Evolutionary conservation across 1,140 invertebrate genomes (phyloP).

Genomic region (Drosophila parvula): DNA sequence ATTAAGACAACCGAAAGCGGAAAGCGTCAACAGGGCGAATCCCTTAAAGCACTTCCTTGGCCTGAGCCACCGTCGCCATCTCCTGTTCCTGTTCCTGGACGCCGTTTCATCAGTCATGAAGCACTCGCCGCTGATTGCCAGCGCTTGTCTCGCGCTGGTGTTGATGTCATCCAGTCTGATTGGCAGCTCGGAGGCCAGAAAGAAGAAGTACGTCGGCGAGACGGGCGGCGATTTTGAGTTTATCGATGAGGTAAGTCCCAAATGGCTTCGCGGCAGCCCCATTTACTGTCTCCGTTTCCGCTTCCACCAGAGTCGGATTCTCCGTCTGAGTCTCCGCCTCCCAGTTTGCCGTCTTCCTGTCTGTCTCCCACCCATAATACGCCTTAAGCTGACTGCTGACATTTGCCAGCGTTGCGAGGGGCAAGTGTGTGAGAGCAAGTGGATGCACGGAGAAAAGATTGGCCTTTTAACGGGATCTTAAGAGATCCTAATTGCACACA

Average conservation of each 20-base stretch:
- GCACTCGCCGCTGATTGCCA: conserved; percentile 76
- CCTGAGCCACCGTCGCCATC: not conserved
- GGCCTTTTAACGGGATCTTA: not conserved
- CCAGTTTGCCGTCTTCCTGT: conserved; percentile 49
- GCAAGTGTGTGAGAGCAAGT: conserved; percentile 9
- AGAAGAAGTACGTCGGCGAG: conserved; percentile 83
- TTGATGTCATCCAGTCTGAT: conserved; percentile 81
- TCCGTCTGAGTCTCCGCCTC: conserved; percentile 32
- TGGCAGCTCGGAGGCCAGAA: conserved; percentile 75
- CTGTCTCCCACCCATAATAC: conserved; percentile 63
- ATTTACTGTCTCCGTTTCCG: conserved; percentile 32
- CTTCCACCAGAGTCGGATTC: conserved; percentile 14
- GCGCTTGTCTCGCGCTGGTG: conserved; percentile 76
- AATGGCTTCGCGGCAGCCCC: conserved; percentile 54
- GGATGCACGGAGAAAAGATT: conserved; percentile 3
- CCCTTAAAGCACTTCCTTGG: conserved; percentile 40
- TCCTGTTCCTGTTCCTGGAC: conserved; percentile 39
- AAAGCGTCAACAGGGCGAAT: conserved; percentile 42
- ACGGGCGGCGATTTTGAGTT: conserved; percentile 83
- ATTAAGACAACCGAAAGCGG: conserved; percentile 38
- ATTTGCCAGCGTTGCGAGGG: conserved; percentile 34
- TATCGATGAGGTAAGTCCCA: conserved; percentile 84
- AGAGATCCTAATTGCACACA: not conserved
- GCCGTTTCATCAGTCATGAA: conserved; percentile 63
- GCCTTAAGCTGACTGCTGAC: conserved; percentile 66